Percentiles rank a stretch among this genome's conserved stretches.
phyloP scores from a whole-genome alignment of 1,140 invertebrate species.

The Hyles euphorbiae region DNA sequence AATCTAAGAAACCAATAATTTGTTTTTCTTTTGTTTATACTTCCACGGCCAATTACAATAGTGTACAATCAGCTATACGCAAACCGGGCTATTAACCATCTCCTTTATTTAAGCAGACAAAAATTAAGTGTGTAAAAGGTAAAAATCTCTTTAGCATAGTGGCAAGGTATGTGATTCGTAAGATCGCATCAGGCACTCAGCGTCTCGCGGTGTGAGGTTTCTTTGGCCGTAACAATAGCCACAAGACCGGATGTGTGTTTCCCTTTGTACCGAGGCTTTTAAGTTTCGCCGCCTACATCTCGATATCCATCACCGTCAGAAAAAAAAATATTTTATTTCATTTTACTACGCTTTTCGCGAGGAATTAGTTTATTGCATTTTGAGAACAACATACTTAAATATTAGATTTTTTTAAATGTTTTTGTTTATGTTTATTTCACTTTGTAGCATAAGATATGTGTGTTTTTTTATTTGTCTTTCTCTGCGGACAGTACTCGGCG shows the following conservation, averaged over 20 bases:
- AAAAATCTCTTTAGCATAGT: neutral
- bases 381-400: too few species aligned
- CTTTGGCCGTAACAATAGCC: constrained; percentile 24
- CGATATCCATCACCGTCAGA: constrained; percentile 12
- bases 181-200: constrained; percentile 7
- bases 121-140: neutral
- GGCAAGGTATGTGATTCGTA: neutral
- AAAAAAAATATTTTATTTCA: constrained; percentile 24
- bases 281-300: constrained; percentile 27
- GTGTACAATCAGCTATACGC: too few species aligned
- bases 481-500: constrained; percentile 24
- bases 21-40: too few species aligned
- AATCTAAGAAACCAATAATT: too few species aligned
- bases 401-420: neutral
- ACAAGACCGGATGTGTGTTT: constrained; percentile 36
- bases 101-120: too few species aligned
- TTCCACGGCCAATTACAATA: too few species aligned
- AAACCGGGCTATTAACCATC: too few species aligned
- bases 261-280: constrained; percentile 41
- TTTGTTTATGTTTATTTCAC: neutral
- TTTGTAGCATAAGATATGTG: neutral
- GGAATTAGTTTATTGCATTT: too few species aligned
- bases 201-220: constrained; percentile 6
- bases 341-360: constrained; percentile 1
- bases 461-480: constrained; percentile 9